phyloP scores from a whole-genome alignment of 2,113 vertebrate genomes.

The Caloenas nicobarica region DNA sequence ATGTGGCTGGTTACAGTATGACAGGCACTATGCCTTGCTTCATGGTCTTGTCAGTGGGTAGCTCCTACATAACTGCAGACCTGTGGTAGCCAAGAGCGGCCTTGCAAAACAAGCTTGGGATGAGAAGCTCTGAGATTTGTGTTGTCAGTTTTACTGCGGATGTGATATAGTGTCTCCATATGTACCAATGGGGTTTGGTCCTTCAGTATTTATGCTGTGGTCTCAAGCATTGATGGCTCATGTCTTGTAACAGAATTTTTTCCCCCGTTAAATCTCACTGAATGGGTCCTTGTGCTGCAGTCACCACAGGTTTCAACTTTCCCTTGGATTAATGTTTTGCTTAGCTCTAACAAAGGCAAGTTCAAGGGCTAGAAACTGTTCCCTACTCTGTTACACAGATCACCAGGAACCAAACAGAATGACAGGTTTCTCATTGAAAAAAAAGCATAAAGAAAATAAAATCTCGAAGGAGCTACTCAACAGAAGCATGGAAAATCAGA shows the following conservation, averaged over 20 bases:
- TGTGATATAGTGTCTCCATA: background rate
- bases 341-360: background rate
- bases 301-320: background rate
- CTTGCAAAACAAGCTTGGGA: background rate
- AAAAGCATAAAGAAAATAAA: background rate
- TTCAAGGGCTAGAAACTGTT: background rate
- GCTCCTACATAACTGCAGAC: fast-evolving
- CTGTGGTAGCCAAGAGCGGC: background rate
- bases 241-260: background rate
- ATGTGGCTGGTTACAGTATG: background rate
- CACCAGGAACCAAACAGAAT: background rate
- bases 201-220: background rate
- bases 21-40: background rate
- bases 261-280: background rate
- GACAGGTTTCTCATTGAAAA: background rate
- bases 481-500: background rate
- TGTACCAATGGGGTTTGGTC: background rate
- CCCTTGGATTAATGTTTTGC: background rate
- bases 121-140: background rate
- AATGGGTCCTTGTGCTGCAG: background rate
- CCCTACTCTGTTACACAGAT: too few species aligned
- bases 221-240: background rate
- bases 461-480: background rate
- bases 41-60: background rate
- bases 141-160: background rate